Evolutionary conservation across 2,113 vertebrate genomes (phyloP), one percentile per base, ranked within the genome.

Genomic region (Notiomystis cincta): DNA sequence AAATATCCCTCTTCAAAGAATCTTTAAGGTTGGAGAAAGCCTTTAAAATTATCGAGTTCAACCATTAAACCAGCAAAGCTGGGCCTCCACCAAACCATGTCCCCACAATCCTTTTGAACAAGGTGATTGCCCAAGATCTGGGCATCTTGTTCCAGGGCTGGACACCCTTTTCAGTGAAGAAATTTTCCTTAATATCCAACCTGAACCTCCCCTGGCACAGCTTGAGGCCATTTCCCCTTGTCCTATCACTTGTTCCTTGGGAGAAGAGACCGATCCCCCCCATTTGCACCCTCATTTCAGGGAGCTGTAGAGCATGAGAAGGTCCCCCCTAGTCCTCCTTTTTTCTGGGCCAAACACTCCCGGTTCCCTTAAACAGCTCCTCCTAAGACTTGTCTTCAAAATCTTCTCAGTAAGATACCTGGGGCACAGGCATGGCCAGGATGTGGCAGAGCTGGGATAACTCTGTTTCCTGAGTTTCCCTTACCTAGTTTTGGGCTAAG

Each of bases 311-410:
- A 70, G 31, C 31, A 17, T 1, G 0, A 33, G 25, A 47, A 37
- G 8, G 7, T 37, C 3, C 6, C 14, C 35, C 30, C 0, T 0
- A 37, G 10, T n/a, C 17, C n/a, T 75, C n/a, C 7, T 47, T 69
- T 76, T 42, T 22, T 31, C 15, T 22, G 56, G 8, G 17, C 25
- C 12, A 31, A 76, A 76, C 40, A 27, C 21, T 62, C 25, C 25
- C 40, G 28, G 8, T 28, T 76, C 40, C 13, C 71, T 47, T 40
- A 76, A 76, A 47, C 0, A 0, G 1, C 40, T 56, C n/a, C 18
- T 69, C 4, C 2, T 70, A 82, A 75, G 25, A 31, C 8, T 33
- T 42, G 2, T 50, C 8, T 47, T 40, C 31, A 28, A 0, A 65
- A 40, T 7, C 10, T 30, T 72, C 54, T 45, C 37, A 16, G 0